Percentiles rank a stretch among this genome's conserved stretches.
These are phyloP conservation scores for Litoditis marina DNA, from an alignment of 2,888 invertebrate genomes.

Conservation along the genomic window DNA sequence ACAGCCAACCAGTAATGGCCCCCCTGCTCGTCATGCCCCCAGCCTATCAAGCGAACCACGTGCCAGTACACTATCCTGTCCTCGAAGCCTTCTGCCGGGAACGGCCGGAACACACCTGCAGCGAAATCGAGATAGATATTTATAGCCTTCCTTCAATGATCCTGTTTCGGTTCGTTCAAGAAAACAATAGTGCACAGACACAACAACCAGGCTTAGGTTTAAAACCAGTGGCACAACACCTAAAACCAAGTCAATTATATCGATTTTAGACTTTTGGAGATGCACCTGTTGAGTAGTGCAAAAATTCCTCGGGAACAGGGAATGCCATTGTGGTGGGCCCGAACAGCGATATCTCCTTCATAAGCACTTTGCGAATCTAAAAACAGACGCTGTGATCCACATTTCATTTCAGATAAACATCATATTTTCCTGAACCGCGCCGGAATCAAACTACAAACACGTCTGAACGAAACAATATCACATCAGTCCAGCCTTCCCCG, in stretches of 20 bases:
- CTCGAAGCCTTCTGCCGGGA: slow-evolving; percentile 53
- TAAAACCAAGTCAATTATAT: not conserved
- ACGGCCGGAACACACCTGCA: slow-evolving; percentile 57
- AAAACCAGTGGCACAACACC: too few relatives aligned
- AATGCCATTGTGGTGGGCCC: slow-evolving; percentile 61
- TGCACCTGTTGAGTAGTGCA: slow-evolving; percentile 53
- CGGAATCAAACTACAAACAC: too few relatives aligned
- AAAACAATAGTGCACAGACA: too few relatives aligned
- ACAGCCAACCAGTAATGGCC: slow-evolving; percentile 56
- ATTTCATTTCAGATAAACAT: not conserved
- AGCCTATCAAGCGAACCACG: slow-evolving; percentile 58
- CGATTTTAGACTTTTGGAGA: not conserved
- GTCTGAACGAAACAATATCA: too few relatives aligned
- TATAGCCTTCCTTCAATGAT: too few relatives aligned
- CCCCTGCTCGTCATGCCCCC: slow-evolving; percentile 55
- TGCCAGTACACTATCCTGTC: slow-evolving; percentile 60
- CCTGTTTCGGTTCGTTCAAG: too few relatives aligned
- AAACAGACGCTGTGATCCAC: not conserved
- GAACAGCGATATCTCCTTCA: slow-evolving; percentile 53
- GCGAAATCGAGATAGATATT: too few relatives aligned
- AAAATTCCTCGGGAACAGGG: slow-evolving; percentile 59
- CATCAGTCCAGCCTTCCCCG: too few relatives aligned
- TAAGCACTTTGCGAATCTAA: slow-evolving; percentile 52
- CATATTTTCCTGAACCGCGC: too few relatives aligned
- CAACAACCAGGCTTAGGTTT: too few relatives aligned